phyloP scores from a whole-genome alignment of 2,888 invertebrate species.

The Pyrgus malvae region DNA sequence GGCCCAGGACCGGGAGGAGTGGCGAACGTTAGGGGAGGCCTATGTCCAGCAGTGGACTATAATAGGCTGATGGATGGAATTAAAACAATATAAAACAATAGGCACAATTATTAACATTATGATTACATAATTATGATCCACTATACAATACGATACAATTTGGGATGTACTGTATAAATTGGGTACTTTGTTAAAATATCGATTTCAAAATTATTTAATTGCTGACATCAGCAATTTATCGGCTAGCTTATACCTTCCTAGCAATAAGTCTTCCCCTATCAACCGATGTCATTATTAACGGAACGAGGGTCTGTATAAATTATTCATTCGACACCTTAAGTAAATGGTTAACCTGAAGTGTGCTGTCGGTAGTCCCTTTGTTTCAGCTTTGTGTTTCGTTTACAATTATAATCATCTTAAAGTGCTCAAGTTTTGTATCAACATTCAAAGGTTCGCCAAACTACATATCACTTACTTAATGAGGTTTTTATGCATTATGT shows the following conservation, averaged over 20 bases:
- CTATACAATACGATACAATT: too few species aligned
- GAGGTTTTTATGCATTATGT: too few species aligned
- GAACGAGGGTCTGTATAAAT: conserved; percentile 41
- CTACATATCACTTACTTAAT: too few species aligned
- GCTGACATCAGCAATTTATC: conserved; percentile 24
- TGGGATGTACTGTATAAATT: too few species aligned
- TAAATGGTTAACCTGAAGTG: conserved; percentile 32
- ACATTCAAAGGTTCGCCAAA: neutral
- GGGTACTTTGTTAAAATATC: neutral
- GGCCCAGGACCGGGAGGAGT: too few species aligned
- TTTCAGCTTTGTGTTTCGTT: conserved; percentile 7
- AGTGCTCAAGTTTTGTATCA: neutral
- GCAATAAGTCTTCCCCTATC: conserved; percentile 37
- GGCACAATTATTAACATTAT: too few species aligned
- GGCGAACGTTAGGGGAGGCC: too few species aligned
- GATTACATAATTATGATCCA: too few species aligned
- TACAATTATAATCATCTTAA: neutral
- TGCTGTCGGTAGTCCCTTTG: conserved; percentile 15
- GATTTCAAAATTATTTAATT: conserved; percentile 13
- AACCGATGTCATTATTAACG: conserved; percentile 41
- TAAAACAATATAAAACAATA: too few species aligned
- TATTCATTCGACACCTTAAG: conserved; percentile 41
- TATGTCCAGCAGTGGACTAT: too few species aligned
- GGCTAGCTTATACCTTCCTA: conserved; percentile 18
- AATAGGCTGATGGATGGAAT: too few species aligned